Percentiles rank a stretch among this genome's conserved stretches.
Conservation (phyloP, 2,113 vertebrate species). For the Mus musculus region GRCm39 chr9:30481001-30481500, state of each 20-base stretch:
- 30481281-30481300: neutral
- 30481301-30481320: neutral
- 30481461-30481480: accelerated
- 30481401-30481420: constrained; percentile 22
- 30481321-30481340: neutral
- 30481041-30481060: too few species aligned
- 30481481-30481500: neutral
- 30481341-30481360: neutral
- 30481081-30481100: too few species aligned
- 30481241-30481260: neutral
- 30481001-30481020: too few species aligned
- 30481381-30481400: neutral
- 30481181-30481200: neutral
- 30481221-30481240: neutral
- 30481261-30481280: neutral
- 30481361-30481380: neutral
- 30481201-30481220: constrained; percentile 39
- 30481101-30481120: constrained; percentile 31
- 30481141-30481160: neutral
- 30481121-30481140: constrained; percentile 33
- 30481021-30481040: too few species aligned
- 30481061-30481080: too few species aligned
- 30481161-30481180: neutral
- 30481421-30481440: neutral
- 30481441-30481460: neutral